Evolutionary conservation across 2,113 vertebrate genomes (phyloP).

Genomic region (Sarotherodon lohbergeri): DNA sequence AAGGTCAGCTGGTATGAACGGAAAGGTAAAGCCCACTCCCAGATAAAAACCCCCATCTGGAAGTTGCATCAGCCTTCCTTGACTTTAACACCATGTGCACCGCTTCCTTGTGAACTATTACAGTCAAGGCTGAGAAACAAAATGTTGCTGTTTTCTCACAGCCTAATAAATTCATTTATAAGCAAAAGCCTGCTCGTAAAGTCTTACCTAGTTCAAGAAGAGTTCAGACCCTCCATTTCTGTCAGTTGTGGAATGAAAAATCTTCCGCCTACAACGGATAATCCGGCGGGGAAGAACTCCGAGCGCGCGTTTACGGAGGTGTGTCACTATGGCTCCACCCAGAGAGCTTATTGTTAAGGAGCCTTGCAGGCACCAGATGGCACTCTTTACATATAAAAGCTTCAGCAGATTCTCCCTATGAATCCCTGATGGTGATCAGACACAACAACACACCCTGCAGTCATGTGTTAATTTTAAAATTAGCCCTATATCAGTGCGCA

Average conservation of each 20-base stretch:
- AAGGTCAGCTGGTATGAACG: background rate
- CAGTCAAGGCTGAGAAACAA: background rate
- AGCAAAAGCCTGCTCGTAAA: background rate
- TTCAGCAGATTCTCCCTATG: background rate
- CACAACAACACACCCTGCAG: background rate
- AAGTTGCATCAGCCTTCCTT: constrained; percentile 50
- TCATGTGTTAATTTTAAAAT: constrained; percentile 7
- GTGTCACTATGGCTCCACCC: background rate
- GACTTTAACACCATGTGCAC: background rate
- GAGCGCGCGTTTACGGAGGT: background rate
- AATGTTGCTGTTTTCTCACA: background rate
- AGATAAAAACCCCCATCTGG: background rate
- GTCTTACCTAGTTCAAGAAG: background rate
- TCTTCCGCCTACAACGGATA: background rate
- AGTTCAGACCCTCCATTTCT: background rate
- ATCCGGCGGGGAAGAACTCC: background rate
- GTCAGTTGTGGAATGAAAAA: background rate
- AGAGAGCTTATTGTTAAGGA: background rate
- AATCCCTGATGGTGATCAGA: background rate
- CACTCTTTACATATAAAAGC: constrained; percentile 7
- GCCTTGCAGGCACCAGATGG: background rate
- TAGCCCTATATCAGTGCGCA: background rate
- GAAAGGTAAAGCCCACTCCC: background rate
- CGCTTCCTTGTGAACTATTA: background rate
- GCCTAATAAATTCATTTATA: background rate